Base-by-base conservation (phyloP, 2,888 invertebrate species). In the Yponomeuta malinellus region DNA sequence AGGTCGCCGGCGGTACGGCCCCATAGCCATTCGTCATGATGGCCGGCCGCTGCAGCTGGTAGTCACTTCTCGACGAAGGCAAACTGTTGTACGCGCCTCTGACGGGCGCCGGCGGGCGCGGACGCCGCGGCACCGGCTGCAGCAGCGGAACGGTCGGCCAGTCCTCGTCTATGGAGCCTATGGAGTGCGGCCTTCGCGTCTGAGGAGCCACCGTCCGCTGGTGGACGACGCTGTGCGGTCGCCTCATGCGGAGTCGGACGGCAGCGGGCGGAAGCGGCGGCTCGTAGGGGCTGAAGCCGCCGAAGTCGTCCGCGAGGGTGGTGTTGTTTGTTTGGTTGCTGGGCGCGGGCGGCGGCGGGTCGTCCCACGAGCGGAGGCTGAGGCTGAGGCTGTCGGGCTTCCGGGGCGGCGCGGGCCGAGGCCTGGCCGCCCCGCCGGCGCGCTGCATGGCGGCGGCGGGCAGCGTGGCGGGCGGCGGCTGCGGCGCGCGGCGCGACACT, bases 41-140 rank as follows among this genome's bases (percentile, higher is more conserved):
- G 72, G 89, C 90, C 5, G 93, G 93, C 76, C 93, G 87, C 74
- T 93, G 93, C 71, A 94, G 84, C 83, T 94, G 94, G 80, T 94
- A 94, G 78, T 94, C 94, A 82, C 94, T 94, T 67, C 94, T 86
- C 69, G 94, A 93, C 75, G 94, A 93, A 74, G 94, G 94, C 73
- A 94, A 77, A 10, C 92, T 90, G 70, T 92, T 85, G 81, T 93
- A 93, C 33, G 91, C 92, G 8, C 93, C 87, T 76, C 88, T 81
- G 80, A 91, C 87, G 73, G 69, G 64, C 65, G 80, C 74, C 75
- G 80, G 78, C 74, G 82, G 80, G 73, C 90, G 85, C 75, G 91
- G 89, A 71, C 93, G 88, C 68, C 93, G 91, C 78, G 93, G 90
- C 75, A 93, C 92, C 78, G 93, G 93, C 83, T 88, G 90, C 80